Conservation (phyloP, 2,888 invertebrate species). For the Mythimna pallens region DNA sequence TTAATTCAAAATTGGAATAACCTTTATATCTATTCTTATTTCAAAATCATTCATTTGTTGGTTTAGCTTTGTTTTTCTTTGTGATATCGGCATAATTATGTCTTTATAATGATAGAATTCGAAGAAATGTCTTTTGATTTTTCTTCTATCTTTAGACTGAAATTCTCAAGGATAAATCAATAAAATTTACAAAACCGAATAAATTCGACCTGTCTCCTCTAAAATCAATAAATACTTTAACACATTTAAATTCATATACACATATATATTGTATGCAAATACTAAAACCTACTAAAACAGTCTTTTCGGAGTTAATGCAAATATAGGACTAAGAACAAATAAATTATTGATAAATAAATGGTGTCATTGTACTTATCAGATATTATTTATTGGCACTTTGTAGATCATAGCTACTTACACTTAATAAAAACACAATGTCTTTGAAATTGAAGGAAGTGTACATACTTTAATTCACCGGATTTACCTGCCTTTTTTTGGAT, state of each 20-base stretch:
- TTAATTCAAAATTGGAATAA: too few species aligned
- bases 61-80: too few species aligned
- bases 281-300: background rate
- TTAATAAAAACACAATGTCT: background rate
- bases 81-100: too few species aligned
- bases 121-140: too few species aligned
- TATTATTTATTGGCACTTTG: background rate
- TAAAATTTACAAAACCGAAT: too few species aligned
- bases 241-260: constrained; percentile 8
- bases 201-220: too few species aligned
- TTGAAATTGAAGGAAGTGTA: background rate
- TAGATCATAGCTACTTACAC: background rate
- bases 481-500: background rate
- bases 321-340: constrained; percentile 5
- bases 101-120: too few species aligned
- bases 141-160: too few species aligned
- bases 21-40: too few species aligned
- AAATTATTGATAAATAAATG: constrained; percentile 33
- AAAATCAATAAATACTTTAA: constrained; percentile 3
- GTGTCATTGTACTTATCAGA: constrained; percentile 7
- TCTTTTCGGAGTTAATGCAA: constrained; percentile 13
- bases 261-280: constrained; percentile 15
- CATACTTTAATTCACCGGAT: background rate
- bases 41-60: too few species aligned
- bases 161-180: too few species aligned